phyloP scores from a whole-genome alignment of 1,140 invertebrate genomes.

The Achroia grisella region DNA sequence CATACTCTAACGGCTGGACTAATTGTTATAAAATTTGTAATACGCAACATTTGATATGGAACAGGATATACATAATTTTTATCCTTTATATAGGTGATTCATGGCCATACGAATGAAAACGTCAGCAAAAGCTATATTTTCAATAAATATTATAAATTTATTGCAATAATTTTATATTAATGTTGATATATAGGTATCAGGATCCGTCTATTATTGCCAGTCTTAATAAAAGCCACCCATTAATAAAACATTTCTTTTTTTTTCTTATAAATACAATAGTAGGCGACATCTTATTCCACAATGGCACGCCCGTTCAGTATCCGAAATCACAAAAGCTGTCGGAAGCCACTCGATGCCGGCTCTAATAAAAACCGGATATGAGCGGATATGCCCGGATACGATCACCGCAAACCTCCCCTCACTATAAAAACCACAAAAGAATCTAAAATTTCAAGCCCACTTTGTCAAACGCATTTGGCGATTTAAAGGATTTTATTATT shows the following conservation, averaged over 20 bases:
- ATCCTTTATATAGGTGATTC: too few relatives aligned
- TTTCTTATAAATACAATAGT: conserved; percentile 26
- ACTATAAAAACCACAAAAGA: conserved; percentile 15
- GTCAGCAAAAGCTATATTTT: too few relatives aligned
- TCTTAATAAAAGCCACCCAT: too few relatives aligned
- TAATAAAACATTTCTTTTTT: not conserved
- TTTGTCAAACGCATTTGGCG: conserved; percentile 22
- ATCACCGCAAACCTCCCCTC: conserved; percentile 34
- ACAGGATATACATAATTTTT: too few relatives aligned
- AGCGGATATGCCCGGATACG: conserved; percentile 40
- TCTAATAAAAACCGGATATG: conserved; percentile 67
- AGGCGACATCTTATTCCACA: conserved; percentile 41
- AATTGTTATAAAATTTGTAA: too few relatives aligned
- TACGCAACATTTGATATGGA: too few relatives aligned
- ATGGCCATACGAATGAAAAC: too few relatives aligned
- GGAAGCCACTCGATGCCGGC: conserved; percentile 57
- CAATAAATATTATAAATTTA: too few relatives aligned
- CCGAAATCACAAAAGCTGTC: conserved; percentile 49
- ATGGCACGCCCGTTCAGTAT: conserved; percentile 31
- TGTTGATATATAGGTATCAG: too few relatives aligned
- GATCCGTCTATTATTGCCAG: too few relatives aligned
- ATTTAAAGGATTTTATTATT: conserved; percentile 24
- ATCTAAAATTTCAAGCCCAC: conserved; percentile 22
- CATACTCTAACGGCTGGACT: too few relatives aligned
- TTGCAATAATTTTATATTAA: too few relatives aligned